Evolutionary conservation across 2,888 invertebrate genomes (phyloP).

Genomic region (Epistrophe eligans): DNA sequence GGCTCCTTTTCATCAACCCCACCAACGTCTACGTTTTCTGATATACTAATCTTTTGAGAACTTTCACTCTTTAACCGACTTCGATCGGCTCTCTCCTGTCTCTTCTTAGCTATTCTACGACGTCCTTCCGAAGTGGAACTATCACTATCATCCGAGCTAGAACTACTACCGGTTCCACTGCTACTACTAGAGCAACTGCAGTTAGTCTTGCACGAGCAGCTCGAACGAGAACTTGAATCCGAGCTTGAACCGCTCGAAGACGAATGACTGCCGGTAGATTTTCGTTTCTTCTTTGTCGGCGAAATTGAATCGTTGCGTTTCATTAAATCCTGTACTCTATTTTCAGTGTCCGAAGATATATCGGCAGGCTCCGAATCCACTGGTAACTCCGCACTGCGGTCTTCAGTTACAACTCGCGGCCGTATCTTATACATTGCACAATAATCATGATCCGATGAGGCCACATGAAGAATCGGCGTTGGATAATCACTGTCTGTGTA

Average conservation of each 20-base stretch:
- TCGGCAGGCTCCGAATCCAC: constrained; percentile 78
- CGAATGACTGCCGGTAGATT: constrained; percentile 83
- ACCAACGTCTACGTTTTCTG: constrained; percentile 83
- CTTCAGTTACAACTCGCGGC: constrained; percentile 36
- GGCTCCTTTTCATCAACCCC: constrained; percentile 85
- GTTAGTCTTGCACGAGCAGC: constrained; percentile 92
- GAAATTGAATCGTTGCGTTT: constrained; percentile 77
- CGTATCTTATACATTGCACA: constrained; percentile 85
- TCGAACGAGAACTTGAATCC: constrained; percentile 91
- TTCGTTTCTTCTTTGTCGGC: constrained; percentile 80
- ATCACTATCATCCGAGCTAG: constrained; percentile 86
- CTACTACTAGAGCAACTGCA: constrained; percentile 91
- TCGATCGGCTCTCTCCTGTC: constrained; percentile 85
- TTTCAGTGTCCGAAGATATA: constrained; percentile 77
- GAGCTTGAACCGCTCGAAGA: constrained; percentile 91
- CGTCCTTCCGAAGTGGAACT: constrained; percentile 83
- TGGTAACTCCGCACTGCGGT: constrained; percentile 77
- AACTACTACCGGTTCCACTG: constrained; percentile 86
- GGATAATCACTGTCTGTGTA: constrained; percentile 73
- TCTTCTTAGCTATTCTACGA: constrained; percentile 82
- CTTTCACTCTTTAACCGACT: constrained; percentile 80
- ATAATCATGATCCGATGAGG: constrained; percentile 91
- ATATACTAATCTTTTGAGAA: constrained; percentile 81
- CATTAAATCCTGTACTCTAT: constrained; percentile 77
- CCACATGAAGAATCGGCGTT: constrained; percentile 85